These are phyloP conservation scores for Acleris cristana DNA, from an alignment of 2,888 invertebrate genomes.

Conservation along the genomic window DNA sequence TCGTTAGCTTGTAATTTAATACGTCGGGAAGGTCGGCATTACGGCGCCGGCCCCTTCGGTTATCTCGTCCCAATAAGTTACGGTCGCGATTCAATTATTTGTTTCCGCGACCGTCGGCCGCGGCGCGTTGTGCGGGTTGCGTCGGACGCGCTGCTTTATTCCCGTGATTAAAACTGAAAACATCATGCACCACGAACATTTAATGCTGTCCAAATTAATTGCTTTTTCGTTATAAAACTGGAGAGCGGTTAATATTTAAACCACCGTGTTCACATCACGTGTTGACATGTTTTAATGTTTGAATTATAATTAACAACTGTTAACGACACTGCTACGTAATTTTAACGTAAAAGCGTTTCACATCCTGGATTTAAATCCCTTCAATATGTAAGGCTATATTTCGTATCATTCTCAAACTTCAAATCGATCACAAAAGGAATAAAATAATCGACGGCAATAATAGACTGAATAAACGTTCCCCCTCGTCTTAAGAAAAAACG, in stretches of 20 bases:
- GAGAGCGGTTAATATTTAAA: slow-evolving; percentile 33
- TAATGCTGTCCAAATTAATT: slow-evolving; percentile 53
- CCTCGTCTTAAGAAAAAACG: slow-evolving; percentile 64
- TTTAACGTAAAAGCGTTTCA: background rate
- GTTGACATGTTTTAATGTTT: slow-evolving; percentile 7
- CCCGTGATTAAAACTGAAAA: slow-evolving; percentile 52
- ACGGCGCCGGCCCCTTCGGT: slow-evolving; percentile 39
- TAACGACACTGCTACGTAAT: background rate
- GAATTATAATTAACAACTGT: background rate
- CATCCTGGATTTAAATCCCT: background rate
- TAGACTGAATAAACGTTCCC: slow-evolving; percentile 78
- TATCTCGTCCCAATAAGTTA: slow-evolving; percentile 50
- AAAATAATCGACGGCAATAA: slow-evolving; percentile 75
- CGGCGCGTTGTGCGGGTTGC: slow-evolving; percentile 46
- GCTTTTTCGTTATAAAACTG: slow-evolving; percentile 54
- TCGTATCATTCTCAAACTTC: slow-evolving; percentile 56
- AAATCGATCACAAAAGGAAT: slow-evolving; percentile 71
- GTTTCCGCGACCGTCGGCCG: slow-evolving; percentile 47
- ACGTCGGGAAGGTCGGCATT: slow-evolving; percentile 23
- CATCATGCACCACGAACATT: slow-evolving; percentile 36
- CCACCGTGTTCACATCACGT: slow-evolving; percentile 10
- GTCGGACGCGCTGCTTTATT: slow-evolving; percentile 44
- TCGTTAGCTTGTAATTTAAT: slow-evolving; percentile 33
- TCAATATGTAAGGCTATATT: background rate
- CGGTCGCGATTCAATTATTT: slow-evolving; percentile 52